Evolutionary conservation across 1,140 invertebrate species (phyloP), one percentile per base, ranked within the genome.

Genomic region (Procambarus clarkii): DNA sequence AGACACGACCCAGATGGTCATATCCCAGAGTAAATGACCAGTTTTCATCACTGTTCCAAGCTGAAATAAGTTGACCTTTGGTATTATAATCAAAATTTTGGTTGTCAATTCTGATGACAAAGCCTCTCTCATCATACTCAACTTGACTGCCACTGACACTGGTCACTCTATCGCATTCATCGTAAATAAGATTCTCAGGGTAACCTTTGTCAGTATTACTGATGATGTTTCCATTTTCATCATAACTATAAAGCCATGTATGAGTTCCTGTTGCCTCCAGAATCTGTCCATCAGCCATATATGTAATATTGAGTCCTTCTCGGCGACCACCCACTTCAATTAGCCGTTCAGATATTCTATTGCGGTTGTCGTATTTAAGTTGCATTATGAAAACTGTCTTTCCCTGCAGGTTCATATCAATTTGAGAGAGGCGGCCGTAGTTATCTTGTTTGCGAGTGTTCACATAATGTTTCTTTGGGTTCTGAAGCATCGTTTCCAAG

Each of bases 191-290:
- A n/a, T 97, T 97, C 8, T 97, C 97, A 93, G 98, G 97, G 88
- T 97, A 97, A 0, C 96, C 96, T 92, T 97, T 96, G 92, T 98
- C 97, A 2, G 98, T 97, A 8, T 98, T 96, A 7, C 97, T 97
- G 71, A 98, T 97, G 3, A 98, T 96, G 94, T 99, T 99, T 46
- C 98, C 98, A 94, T 99, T 99, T 93, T 98, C 97, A 95, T 99
- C 98, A 94, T 99, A 99, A 0, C 97, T 96, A 94, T 98, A 99
- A 92, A 98, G 97, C 98, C 98, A 99, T 46, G 94, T 94, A 92
- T 98, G 97, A 93, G 96, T 96, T 0, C 92, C 92, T 2, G 45
- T 79, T 7, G 93, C 93, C 80, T 93, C 93, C 77, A 94, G 93
- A 11, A 94, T 90, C 74, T 93, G 93, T n/a, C 94, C 94, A 92